Evolutionary conservation across 2,888 invertebrate species (phyloP).

Genomic region (Adineta ricciae): DNA sequence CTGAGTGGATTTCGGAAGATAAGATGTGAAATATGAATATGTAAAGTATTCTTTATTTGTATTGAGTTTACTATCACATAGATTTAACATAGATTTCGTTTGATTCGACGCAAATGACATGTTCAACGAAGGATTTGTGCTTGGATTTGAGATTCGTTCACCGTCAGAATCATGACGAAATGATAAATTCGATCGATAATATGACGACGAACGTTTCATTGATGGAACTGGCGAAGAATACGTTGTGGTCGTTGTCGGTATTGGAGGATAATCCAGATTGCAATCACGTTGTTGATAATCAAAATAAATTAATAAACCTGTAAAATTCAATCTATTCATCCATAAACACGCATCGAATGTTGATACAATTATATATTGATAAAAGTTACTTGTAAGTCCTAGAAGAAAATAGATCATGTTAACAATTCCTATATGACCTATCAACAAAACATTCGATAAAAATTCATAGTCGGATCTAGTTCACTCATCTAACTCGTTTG

Average conservation of each 20-base stretch:
- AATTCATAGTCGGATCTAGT: neutral
- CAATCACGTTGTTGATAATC: neutral
- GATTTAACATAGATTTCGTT: neutral
- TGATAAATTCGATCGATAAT: neutral
- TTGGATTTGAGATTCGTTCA: neutral
- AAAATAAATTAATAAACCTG: neutral
- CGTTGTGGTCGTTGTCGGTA: neutral
- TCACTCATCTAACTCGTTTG: neutral
- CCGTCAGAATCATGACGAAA: neutral
- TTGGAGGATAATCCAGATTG: neutral
- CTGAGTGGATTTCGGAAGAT: neutral
- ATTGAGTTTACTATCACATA: neutral
- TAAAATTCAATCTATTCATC: neutral
- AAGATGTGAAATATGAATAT: neutral
- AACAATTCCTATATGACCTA: too few relatives aligned
- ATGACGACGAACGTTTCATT: neutral
- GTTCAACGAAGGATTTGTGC: neutral
- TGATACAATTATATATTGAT: neutral
- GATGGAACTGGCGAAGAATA: too few relatives aligned
- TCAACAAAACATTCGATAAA: too few relatives aligned
- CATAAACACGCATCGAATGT: neutral
- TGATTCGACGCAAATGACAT: neutral
- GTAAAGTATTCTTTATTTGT: neutral
- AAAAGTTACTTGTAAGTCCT: constrained; percentile 1
- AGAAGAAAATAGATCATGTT: neutral